These are phyloP conservation scores for Drosophila seclusa DNA, from an alignment of 2,888 invertebrate genomes.

Conservation along the genomic window DNA sequence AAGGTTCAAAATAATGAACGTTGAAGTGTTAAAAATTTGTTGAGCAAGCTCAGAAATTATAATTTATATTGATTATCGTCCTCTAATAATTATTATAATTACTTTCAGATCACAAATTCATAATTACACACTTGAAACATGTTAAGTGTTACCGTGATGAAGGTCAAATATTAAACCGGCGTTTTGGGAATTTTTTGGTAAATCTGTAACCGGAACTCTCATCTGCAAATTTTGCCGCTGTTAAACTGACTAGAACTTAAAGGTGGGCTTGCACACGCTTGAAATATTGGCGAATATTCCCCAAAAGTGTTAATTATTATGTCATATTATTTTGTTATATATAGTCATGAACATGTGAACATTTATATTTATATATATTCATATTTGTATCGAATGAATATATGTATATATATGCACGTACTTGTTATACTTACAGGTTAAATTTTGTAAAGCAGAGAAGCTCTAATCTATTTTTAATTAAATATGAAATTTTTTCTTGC, in stretches of 20 bases:
- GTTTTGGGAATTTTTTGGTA: conserved; percentile 22
- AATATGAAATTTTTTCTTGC: not conserved
- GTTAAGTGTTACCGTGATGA: conserved; percentile 1
- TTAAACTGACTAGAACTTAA: not conserved
- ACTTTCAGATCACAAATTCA: conserved; percentile 1
- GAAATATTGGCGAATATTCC: not conserved
- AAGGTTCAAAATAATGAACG: not conserved
- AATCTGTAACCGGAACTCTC: conserved; percentile 18
- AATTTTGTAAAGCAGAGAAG: not conserved
- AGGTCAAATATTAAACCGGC: conserved; percentile 11
- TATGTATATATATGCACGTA: not conserved
- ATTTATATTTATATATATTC: not conserved
- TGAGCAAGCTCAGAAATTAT: not conserved
- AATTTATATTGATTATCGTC: not conserved
- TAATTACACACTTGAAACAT: conserved; percentile 6
- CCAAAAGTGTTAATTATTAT: not conserved
- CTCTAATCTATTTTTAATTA: not conserved
- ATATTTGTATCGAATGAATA: not conserved
- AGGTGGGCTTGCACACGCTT: not conserved
- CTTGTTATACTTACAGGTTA: not conserved
- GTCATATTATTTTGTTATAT: not conserved
- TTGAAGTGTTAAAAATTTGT: not conserved
- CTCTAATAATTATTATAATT: not conserved
- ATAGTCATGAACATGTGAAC: not conserved
- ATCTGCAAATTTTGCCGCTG: not conserved